phyloP scores from a whole-genome alignment of 2,113 vertebrate genomes.

The Sinocyclocheilus maitianheensis region DNA sequence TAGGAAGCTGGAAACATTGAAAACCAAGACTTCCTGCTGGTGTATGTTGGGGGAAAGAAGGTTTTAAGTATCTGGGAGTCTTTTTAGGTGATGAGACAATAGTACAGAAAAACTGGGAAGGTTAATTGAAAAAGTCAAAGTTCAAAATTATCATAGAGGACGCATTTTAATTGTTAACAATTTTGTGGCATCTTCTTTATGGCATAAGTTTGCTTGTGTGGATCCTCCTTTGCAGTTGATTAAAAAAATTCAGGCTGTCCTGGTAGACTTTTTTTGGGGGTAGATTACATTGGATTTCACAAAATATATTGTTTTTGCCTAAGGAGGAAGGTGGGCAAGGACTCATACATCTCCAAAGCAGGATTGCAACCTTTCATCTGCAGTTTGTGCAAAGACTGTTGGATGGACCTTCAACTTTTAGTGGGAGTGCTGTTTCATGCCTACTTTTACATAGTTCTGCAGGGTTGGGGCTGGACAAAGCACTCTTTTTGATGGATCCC shows the following conservation, averaged over 20 bases:
- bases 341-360: too few species aligned
- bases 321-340: not conserved
- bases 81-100: not conserved
- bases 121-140: not conserved
- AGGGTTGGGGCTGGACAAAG: too few species aligned
- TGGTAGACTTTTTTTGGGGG: not conserved
- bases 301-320: not conserved
- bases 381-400: too few species aligned
- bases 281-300: not conserved
- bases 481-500: too few species aligned
- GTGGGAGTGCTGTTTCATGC: too few species aligned
- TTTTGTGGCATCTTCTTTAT: not conserved
- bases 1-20: not conserved
- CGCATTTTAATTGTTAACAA: not conserved
- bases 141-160: too few species aligned
- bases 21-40: not conserved
- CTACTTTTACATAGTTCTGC: too few species aligned
- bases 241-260: not conserved
- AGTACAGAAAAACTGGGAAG: not conserved
- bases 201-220: not conserved
- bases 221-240: not conserved
- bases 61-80: not conserved
- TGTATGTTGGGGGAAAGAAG: not conserved
- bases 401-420: too few species aligned
- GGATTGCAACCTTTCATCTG: too few species aligned